Conservation (phyloP, 2,797 vertebrate genomes). For the Mallotus villosus region DNA sequence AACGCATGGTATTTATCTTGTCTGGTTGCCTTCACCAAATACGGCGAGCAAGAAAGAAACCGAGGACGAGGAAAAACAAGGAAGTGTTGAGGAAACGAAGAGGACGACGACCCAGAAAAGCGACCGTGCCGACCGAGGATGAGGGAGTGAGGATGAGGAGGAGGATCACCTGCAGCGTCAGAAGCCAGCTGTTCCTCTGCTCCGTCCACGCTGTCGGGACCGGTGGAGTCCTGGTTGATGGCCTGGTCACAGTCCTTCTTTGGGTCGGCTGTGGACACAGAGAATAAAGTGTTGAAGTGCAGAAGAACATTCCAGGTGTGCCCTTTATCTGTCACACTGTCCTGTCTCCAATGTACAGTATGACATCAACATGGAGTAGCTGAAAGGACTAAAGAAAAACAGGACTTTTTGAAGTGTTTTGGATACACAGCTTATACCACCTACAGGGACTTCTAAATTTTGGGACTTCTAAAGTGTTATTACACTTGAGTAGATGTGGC, state of each 20-base stretch:
- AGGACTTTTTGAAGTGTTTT: too few species aligned
- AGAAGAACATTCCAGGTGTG: neutral
- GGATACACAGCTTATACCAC: too few species aligned
- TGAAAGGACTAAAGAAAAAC: too few species aligned
- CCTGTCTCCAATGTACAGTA: neutral
- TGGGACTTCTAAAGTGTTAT: too few species aligned
- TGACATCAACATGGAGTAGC: neutral
- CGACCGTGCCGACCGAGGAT: too few species aligned
- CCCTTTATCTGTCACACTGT: neutral
- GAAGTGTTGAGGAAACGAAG: neutral
- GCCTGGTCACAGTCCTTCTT: constrained; percentile 46
- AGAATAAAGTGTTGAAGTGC: neutral
- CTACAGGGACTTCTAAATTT: too few species aligned
- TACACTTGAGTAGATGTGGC: neutral
- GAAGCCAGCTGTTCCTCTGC: fast-evolving
- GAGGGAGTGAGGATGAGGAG: too few species aligned
- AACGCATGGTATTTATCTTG: neutral
- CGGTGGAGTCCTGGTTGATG: neutral
- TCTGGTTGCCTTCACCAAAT: neutral
- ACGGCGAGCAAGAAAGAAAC: neutral
- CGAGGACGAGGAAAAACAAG: neutral
- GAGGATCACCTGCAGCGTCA: constrained; percentile 45
- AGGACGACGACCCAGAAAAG: too few species aligned
- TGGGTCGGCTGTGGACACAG: neutral
- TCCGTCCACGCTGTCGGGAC: fast-evolving